Evolutionary conservation across 2,113 vertebrate species (phyloP), one percentile per base, ranked within the genome.

Genomic region (Ptilorrhoa leucosticta): DNA sequence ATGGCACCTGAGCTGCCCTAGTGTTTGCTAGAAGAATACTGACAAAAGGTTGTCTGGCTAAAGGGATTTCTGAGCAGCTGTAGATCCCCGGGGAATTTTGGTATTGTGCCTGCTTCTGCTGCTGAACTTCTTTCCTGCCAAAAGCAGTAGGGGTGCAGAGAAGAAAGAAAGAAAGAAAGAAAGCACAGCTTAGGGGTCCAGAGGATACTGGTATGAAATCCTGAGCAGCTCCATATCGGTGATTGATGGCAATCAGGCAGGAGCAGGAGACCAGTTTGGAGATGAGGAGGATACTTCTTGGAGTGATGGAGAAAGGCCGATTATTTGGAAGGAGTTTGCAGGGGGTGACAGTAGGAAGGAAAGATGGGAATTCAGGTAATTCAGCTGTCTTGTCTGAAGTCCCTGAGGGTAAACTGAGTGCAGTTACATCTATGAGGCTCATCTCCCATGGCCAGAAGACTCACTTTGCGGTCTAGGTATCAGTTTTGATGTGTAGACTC

Each of bases 221-320:
- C 54, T 50, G 17, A 39, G 44, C 4, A n/a, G 45, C 33, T 87
- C 54, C 0, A 0, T 27, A 3, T 24, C 2, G 0, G 53, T 53
- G 53, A 24, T 2, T 15, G 50, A 27, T 57, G 17, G 45, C 37
- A 81, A 15, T n/a, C 15, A 10, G 51, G 70, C 31, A 83, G 73
- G 45, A 57, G 76, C 18, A 84, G 48, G 37, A 65, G n/a, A 18
- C 17, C 11, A 12, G 15, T 54, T 70, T 50, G 54, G 72, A 77
- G 26, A 91, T 14, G 4, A 45, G 22, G 26, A 63, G 24, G 57
- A 33, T 51, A 35, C 14, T n/a, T 9, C 31, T 60, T 72, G 11
- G 21, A 51, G 26, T 2, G 1, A 22, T 39, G n/a, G 30, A 77
- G 56, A 57, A 68, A 84, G 18, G 28, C 1, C 5, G 33, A 30